Percentiles rank a stretch among this genome's conserved stretches.
Conservation (phyloP, 2,888 invertebrate genomes). For the Agapostemon virescens region DNA sequence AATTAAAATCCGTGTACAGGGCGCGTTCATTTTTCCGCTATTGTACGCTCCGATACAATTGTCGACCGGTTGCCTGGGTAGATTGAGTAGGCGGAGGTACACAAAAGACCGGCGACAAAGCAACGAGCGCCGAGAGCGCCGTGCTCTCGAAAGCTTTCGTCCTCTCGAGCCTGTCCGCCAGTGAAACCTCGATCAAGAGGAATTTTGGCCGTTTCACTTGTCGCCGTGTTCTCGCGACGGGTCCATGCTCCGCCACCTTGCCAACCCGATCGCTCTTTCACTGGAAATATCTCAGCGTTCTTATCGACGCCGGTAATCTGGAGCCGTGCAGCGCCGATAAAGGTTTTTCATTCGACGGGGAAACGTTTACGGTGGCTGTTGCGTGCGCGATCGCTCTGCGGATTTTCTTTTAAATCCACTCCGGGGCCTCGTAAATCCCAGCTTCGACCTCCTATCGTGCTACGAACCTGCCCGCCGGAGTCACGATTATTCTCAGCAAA, state of each 20-base stretch:
- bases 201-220: conserved; percentile 19
- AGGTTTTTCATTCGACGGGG: conserved; percentile 12
- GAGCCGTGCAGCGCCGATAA: conserved; percentile 14
- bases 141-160: conserved; percentile 2
- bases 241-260: neutral
- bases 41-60: conserved; percentile 23
- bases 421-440: conserved; percentile 1
- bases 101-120: conserved; percentile 19
- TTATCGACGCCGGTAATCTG: conserved; percentile 18
- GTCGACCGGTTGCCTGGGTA: conserved; percentile 9
- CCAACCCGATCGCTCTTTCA: neutral
- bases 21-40: conserved; percentile 16
- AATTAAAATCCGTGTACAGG: conserved; percentile 41
- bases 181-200: conserved; percentile 18
- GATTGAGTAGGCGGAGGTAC: conserved; percentile 18
- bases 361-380: conserved; percentile 15
- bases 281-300: conserved; percentile 16
- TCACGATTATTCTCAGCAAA: neutral
- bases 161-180: neutral
- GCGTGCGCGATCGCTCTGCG: neutral
- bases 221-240: neutral
- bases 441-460: conserved; percentile 1
- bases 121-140: neutral
- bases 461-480: neutral
- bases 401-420: conserved; percentile 5